phyloP scores from a whole-genome alignment of 2,888 invertebrate genomes.

The Polydrusus pterygomalis region DNA sequence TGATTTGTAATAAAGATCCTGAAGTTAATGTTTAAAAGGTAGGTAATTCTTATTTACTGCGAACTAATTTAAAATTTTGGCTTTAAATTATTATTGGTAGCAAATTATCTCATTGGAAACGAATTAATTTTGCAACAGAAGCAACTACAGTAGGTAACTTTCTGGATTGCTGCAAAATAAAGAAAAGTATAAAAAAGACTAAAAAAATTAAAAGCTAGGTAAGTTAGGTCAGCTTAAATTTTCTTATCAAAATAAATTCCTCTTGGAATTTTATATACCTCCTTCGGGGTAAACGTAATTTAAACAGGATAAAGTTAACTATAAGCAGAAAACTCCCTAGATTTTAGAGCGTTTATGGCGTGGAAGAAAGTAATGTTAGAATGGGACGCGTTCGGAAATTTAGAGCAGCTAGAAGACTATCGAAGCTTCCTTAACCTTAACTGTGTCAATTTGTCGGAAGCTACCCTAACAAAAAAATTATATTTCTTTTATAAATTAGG shows the following conservation, averaged over 20 bases:
- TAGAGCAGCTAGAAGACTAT: constrained; percentile 41
- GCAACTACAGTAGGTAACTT: too few species aligned
- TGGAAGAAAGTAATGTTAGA: constrained; percentile 55
- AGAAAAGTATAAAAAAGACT: too few species aligned
- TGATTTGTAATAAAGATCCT: too few species aligned
- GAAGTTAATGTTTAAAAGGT: too few species aligned
- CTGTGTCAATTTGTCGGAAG: neutral
- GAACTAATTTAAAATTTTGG: too few species aligned
- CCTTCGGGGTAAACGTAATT: constrained; percentile 50
- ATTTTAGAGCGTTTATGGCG: constrained; percentile 53
- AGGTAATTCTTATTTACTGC: too few species aligned
- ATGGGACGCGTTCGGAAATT: constrained; percentile 40
- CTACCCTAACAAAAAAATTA: neutral
- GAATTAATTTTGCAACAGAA: too few species aligned
- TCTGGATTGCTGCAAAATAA: too few species aligned
- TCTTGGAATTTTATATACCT: constrained; percentile 51
- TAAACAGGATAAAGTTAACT: constrained; percentile 56
- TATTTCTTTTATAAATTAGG: neutral
- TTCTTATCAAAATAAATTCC: constrained; percentile 47
- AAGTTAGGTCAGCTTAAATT: constrained; percentile 31
- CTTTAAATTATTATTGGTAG: too few species aligned
- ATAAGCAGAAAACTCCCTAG: constrained; percentile 49
- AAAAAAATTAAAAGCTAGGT: constrained; percentile 24
- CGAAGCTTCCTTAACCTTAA: neutral
- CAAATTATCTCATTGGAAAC: too few species aligned